A percentile compares a stretch with the other conserved stretches of the same genome.
Evolutionary conservation across 2,113 vertebrate species (phyloP).

Genomic region (Zosterops lateralis): DNA sequence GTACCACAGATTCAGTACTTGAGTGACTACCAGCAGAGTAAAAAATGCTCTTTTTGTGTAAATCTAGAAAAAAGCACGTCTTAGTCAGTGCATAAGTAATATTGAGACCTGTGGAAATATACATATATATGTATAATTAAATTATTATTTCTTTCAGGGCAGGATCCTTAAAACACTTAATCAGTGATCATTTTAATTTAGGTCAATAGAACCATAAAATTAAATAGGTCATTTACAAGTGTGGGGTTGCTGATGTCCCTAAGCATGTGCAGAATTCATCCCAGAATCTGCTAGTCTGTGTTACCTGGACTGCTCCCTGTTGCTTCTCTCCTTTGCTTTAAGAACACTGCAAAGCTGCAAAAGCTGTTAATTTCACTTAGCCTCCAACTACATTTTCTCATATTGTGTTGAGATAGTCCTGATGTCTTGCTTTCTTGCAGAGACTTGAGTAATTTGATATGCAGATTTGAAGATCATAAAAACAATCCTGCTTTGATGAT

Average conservation of each 20-base stretch:
- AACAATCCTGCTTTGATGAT: conserved; percentile 63
- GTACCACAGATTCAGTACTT: background rate
- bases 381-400: background rate
- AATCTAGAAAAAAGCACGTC: background rate
- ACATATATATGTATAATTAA: background rate
- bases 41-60: background rate
- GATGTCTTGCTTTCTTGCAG: conserved; percentile 7
- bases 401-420: conserved; percentile 35
- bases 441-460: conserved; percentile 53
- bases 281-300: background rate
- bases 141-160: background rate
- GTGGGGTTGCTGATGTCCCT: background rate
- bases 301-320: background rate
- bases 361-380: conserved; percentile 4
- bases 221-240: background rate
- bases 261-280: background rate
- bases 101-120: background rate
- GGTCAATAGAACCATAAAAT: background rate
- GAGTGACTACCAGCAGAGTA: background rate
- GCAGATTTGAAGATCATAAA: conserved; percentile 62
- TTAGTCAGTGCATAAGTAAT: background rate
- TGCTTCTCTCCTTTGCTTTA: background rate
- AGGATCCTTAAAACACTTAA: background rate
- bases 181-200: background rate
- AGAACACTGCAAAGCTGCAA: background rate